Evolutionary conservation across 92 coral and sea anemone genomes (phyloP), one percentile per base, ranked within the genome.

Genomic region (Umimayanthus chanpuru): DNA sequence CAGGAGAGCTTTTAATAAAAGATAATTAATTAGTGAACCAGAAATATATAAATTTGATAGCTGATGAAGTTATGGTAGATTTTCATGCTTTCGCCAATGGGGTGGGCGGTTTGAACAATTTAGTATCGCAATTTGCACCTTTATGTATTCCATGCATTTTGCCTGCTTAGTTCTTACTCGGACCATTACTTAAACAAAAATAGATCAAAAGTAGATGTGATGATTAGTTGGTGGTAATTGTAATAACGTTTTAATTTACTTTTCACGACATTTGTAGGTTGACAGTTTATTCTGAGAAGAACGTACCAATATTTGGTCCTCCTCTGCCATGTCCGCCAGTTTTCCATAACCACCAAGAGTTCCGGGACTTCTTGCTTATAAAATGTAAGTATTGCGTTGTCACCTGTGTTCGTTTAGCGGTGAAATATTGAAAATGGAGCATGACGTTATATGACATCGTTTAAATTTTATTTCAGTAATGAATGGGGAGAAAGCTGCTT

Each of bases 401-500:
- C 68, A 18, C 68, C 68, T 4, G 68, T 61, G 30, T 47, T 77
- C 9, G 68, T 61, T 67, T 12, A 67, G 36, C 36, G 36, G 36
- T 32, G n/a, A 23, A 36, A 36, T 73, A 73, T 73, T 73, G 77
- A 73, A 73, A 29, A 18, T 9, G 9, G 30, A 26, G 23, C 20
- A 25, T 44, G 21, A 47, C 29, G n/a, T 49, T 26, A 61, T 23
- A 61, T 23, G 26, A 20, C 4, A 21, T 50, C 9, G 18, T 16
- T 40, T 53, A 1, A 61, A 61, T 50, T 44, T 4, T 20, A 9
- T 44, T 86, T 40, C 71, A 97, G 99, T 97, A 85, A 97, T 97
- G 88, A 97, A 97, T 41, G 99, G 99, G 18, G 99, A 97, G 88
- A 97, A 97, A 82, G 99, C 99, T 20, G 98, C 98, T 4, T 94